phyloP scores from a whole-genome alignment of 2,888 invertebrate species.

The Resseliella maxima region DNA sequence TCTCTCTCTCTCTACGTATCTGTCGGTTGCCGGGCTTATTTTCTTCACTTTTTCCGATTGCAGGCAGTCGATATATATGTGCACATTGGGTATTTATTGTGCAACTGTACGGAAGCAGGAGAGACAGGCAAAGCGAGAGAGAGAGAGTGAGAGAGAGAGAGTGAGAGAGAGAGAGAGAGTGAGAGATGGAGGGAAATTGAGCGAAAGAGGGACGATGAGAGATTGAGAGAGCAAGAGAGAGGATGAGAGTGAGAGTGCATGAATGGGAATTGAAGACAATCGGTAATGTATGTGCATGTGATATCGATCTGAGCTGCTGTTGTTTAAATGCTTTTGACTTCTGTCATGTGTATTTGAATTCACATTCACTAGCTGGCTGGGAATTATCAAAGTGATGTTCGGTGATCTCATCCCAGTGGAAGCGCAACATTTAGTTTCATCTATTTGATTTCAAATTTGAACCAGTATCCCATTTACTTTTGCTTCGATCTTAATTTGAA shows the following conservation, averaged over 20 bases:
- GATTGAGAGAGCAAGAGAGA: too few relatives aligned
- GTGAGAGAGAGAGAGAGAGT: too few relatives aligned
- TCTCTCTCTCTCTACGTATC: not conserved
- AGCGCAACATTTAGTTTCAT: not conserved
- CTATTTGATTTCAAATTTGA: not conserved
- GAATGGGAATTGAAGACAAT: slow-evolving; percentile 31
- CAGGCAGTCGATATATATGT: not conserved
- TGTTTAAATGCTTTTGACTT: not conserved
- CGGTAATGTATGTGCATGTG: slow-evolving; percentile 44
- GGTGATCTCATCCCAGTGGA: not conserved
- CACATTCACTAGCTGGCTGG: not conserved
- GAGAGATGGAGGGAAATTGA: too few relatives aligned
- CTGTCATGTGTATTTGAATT: too few relatives aligned
- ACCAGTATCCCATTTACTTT: not conserved
- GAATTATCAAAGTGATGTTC: not conserved
- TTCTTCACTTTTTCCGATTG: not conserved
- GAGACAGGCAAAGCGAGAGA: too few relatives aligned
- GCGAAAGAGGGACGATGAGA: too few relatives aligned
- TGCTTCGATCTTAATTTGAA: slow-evolving; percentile 1
- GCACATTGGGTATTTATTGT: slow-evolving; percentile 5
- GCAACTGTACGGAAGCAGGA: not conserved
- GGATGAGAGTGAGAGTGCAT: too few relatives aligned
- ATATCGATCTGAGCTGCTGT: slow-evolving; percentile 13
- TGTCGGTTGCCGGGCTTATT: not conserved
- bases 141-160: too few relatives aligned